phyloP scores from a whole-genome alignment of 1,140 invertebrate species.

The Diuraphis noxia region DNA sequence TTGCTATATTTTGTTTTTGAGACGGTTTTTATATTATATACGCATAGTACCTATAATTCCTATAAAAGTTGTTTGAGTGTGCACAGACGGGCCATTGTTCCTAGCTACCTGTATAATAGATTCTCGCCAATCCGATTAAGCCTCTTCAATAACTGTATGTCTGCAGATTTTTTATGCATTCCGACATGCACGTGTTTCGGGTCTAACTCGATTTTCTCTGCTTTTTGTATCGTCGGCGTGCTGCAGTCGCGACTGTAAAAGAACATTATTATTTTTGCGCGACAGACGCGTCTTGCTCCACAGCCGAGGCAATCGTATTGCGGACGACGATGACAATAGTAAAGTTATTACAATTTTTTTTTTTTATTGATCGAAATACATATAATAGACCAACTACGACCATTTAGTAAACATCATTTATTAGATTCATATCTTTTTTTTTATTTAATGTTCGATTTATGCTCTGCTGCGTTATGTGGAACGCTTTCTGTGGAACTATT shows the following conservation, averaged over 20 bases:
- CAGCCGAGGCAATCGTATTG: not conserved
- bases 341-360: not conserved
- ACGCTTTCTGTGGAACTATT: not conserved
- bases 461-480: not conserved
- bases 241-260: not conserved
- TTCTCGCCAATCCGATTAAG: not conserved
- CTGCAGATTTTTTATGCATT: not conserved
- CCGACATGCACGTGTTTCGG: not conserved
- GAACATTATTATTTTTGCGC: not conserved
- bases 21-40: not conserved
- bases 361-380: not conserved
- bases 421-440: not conserved
- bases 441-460: not conserved
- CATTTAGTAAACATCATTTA: not conserved
- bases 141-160: not conserved
- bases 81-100: not conserved
- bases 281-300: not conserved
- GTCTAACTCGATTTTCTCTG: not conserved
- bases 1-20: conserved; percentile 3
- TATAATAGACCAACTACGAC: not conserved
- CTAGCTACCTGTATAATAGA: not conserved
- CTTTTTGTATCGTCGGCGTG: not conserved
- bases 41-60: not conserved
- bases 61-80: not conserved
- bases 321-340: not conserved